Base-by-base conservation (phyloP, 2,888 invertebrate species). In the Hipparchia sbordonii region DNA sequence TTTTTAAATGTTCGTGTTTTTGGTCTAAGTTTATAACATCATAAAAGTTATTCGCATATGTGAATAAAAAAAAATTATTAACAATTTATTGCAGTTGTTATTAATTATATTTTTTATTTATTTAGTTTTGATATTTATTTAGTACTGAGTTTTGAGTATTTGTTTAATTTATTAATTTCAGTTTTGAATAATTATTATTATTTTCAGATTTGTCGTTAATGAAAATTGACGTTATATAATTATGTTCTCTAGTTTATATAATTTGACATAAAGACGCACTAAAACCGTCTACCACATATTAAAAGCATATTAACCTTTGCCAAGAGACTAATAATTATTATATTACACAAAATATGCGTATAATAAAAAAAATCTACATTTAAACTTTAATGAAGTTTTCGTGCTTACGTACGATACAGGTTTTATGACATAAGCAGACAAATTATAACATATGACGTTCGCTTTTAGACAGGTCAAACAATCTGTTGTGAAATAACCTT, bases 391-490 rank as follows among this genome's bases (percentile, higher is more conserved):
- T 61, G 8, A 61, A n/a, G 60, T 61, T 61, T 65, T 60, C 60
- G 51, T 61, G 45, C 68, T 68, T 60, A 23, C 51, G 60, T 60
- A 68, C 39, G 9, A 61, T 39, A 61, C 69, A 61, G 61, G 69
- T 69, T 69, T 51, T 67, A 67, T 69, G 60, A 69, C 61, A 69
- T 69, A 68, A 68, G 60, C 60, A 52, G 68, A 39, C 68, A 39
- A 48, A 59, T 69, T 61, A 39, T 39, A 52, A 61, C 48, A 61
- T 51, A 51, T 61, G 69, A 68, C 23, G 59, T 68, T 9, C 56
- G 8, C 3, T 39, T 48, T 46, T 33, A 54, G 67, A 56, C 67
- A n/a, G 67, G 56, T 56, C 56, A 39, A 39, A 67, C 39, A 54
- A n/a, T 67, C 33, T 4, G 45, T 45, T 63, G 23, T 62, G 9